Conservation (phyloP, 2,888 invertebrate species). For the Chloromyia formosa region DNA sequence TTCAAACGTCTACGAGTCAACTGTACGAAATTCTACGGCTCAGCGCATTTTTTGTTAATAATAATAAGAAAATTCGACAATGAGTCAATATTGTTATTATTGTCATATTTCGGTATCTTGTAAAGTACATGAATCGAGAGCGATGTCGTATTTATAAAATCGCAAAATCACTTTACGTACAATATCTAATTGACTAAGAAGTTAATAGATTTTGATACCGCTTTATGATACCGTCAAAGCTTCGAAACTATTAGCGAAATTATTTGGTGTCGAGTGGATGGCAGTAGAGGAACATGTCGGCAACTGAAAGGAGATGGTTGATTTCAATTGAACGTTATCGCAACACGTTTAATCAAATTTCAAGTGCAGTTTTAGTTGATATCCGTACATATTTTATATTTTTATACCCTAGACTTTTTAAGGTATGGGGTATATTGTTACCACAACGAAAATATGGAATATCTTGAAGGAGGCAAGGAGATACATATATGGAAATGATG, state of each 20-base stretch:
- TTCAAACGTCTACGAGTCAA: neutral
- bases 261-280: slow-evolving; percentile 5
- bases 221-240: slow-evolving; percentile 33
- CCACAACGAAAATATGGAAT: too few relatives aligned
- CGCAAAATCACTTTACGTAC: neutral
- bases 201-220: slow-evolving; percentile 36
- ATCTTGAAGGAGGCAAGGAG: too few relatives aligned
- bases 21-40: neutral
- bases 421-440: too few relatives aligned
- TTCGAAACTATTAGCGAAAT: slow-evolving; percentile 27
- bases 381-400: neutral
- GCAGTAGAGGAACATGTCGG: neutral
- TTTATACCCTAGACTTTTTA: neutral
- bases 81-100: neutral
- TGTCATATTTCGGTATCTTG: slow-evolving; percentile 17
- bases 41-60: neutral
- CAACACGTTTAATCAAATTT: neutral
- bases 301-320: neutral
- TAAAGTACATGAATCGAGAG: neutral
- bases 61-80: neutral
- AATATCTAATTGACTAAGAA: slow-evolving; percentile 36
- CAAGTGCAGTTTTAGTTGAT: neutral
- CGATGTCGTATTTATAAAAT: slow-evolving; percentile 5
- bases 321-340: slow-evolving; percentile 31
- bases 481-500: too few relatives aligned